These are phyloP conservation scores for Rhopalosiphum maidis DNA, from an alignment of 1,140 invertebrate species.

Conservation along the genomic window DNA sequence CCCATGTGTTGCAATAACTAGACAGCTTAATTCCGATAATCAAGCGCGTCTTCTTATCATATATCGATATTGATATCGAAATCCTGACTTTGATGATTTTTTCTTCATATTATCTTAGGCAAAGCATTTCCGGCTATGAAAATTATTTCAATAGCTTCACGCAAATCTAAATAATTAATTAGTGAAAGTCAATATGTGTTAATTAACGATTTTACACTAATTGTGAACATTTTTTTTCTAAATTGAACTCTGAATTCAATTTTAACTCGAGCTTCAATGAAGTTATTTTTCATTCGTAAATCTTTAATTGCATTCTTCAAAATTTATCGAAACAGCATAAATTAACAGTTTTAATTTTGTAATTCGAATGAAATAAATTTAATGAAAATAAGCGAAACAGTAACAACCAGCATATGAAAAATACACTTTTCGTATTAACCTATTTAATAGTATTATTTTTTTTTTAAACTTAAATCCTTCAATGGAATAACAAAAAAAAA, in stretches of 20 bases:
- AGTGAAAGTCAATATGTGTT: background rate
- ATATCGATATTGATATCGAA: no score
- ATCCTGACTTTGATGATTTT: background rate
- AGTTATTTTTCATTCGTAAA: background rate
- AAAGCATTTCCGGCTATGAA: background rate
- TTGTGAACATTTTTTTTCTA: background rate
- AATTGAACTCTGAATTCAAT: background rate
- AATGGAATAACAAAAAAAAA: no score
- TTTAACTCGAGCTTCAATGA: background rate
- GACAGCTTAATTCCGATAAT: background rate
- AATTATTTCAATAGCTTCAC: background rate
- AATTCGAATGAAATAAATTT: background rate
- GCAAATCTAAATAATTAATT: background rate
- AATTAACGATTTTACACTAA: background rate
- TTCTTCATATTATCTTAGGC: background rate
- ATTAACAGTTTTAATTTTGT: background rate
- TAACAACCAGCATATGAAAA: no score
- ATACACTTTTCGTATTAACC: no score
- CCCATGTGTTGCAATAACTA: background rate
- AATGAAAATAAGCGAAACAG: background rate
- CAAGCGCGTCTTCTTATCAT: background rate
- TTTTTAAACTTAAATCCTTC: no score
- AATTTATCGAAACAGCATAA: background rate
- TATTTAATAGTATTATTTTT: no score
- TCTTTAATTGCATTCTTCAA: background rate